Evolutionary conservation across 2,888 invertebrate species (phyloP).

Genomic region (Agrilus biguttatus): DNA sequence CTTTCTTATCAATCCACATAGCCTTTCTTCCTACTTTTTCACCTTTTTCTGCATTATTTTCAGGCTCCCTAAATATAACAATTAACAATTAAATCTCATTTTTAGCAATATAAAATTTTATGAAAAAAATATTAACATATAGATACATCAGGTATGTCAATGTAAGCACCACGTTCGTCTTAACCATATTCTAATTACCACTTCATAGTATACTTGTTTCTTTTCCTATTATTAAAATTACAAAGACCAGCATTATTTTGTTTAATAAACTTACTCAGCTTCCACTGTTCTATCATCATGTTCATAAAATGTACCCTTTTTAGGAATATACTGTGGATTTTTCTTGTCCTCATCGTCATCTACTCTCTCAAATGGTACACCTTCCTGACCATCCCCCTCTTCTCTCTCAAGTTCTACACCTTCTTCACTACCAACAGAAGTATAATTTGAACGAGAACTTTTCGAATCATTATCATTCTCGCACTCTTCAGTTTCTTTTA

Average conservation of each 20-base stretch:
- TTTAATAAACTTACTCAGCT: constrained; percentile 38
- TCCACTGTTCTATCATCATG: constrained; percentile 83
- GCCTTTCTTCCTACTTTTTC: constrained; percentile 29
- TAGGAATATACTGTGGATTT: constrained; percentile 95
- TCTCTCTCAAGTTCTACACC: constrained; percentile 48
- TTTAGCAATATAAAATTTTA: background rate
- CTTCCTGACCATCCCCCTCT: constrained; percentile 59
- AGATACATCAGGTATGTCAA: background rate
- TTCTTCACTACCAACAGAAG: constrained; percentile 18
- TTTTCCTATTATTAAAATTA: background rate
- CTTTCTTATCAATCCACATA: constrained; percentile 31
- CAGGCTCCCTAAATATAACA: constrained; percentile 10
- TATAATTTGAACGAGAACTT: too few species aligned
- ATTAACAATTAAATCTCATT: background rate
- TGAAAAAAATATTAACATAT: background rate
- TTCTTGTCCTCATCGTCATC: constrained; percentile 90
- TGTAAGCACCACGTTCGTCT: background rate
- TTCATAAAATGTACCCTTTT: constrained; percentile 90
- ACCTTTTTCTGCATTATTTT: constrained; percentile 18
- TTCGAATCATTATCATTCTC: too few species aligned
- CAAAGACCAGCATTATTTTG: too few species aligned
- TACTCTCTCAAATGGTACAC: constrained; percentile 44
- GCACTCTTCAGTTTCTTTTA: too few species aligned
- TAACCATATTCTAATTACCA: background rate
- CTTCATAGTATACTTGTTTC: background rate